Percentiles rank a stretch among this genome's conserved stretches.
phyloP scores from a whole-genome alignment of 2,113 vertebrate genomes.

The Salvelinus sp. region DNA sequence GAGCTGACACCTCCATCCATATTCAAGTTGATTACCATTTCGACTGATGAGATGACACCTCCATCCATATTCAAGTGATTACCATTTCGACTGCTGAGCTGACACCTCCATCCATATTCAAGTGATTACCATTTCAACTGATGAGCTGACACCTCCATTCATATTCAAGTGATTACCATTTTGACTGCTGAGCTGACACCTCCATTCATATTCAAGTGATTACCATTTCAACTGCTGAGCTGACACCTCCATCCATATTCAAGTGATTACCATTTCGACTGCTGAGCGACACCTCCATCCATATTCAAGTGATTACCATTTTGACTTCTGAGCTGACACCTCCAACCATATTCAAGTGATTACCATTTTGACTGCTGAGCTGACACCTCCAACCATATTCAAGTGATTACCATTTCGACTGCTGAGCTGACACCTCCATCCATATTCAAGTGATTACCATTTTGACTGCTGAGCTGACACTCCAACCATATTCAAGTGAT shows the following conservation, averaged over 20 bases:
- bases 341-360: slow-evolving; percentile 33
- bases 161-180: no score
- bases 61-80: slow-evolving; percentile 54
- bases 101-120: background rate
- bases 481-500: slow-evolving; percentile 39
- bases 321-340: no score
- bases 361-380: background rate
- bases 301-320: slow-evolving; percentile 38
- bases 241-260: slow-evolving; percentile 29
- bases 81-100: no score
- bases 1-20: slow-evolving; percentile 32
- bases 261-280: slow-evolving; percentile 47
- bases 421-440: no score
- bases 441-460: slow-evolving; percentile 44
- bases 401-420: no score
- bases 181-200: no score
- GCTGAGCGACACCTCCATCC: slow-evolving; percentile 51
- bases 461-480: slow-evolving; percentile 39
- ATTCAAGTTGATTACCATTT: slow-evolving; percentile 46
- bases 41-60: slow-evolving; percentile 33
- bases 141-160: no score
- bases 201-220: slow-evolving; percentile 32
- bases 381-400: no score
- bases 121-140: slow-evolving; percentile 40
- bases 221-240: slow-evolving; percentile 40